Base-by-base conservation (phyloP, 2,797 vertebrate genomes). In the Smutsia gigantea region DNA sequence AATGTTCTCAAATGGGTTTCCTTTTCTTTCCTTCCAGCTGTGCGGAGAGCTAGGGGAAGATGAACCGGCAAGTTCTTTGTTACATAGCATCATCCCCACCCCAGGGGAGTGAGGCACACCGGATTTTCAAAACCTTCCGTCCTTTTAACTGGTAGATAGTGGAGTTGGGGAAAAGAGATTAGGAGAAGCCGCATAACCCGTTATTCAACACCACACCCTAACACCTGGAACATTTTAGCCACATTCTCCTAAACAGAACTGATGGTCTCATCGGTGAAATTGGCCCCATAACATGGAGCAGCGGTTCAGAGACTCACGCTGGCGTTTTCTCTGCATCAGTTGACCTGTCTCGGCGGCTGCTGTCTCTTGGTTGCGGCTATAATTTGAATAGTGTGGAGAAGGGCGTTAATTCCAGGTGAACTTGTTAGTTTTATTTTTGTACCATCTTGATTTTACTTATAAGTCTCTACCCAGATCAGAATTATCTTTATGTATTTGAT, bases 21-120 rank as follows among this genome's bases (percentile, higher is more conserved):
- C 95, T 97, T 98, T 98, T 97, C 97, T 98, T 97, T 92, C 91
- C 91, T 92, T 85, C 96, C 97, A 98, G 97, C 97, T 98, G 97
- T 93, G 97, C 94, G 96, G 93, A 94, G 96, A 27, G 89, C 94
- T 77, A 46, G 94, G 90, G 78, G 86, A 97, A 95, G 97, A 97
- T 93, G 95, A 97, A 97, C 91, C 25, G 93, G 94, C 87, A 92
- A 94, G 96, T 97, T 97, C 95, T 98, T 97, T 98, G 94, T 97
- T 95, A 90, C 81, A 94, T 8, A 96, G 96, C 79, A 94, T 61
- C 89, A 42, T 81, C 85, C 78, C 49, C 81, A 82, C 78, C 87
- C 39, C 95, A 69, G 66, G 74, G 12, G 84, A 89, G 79, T 39
- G 42, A 90, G 90, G 87, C 86, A 74, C 61, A 27, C 81, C 59